Evolutionary conservation across 2,888 invertebrate species (phyloP).

Genomic region (Lampropteryx suffumata): DNA sequence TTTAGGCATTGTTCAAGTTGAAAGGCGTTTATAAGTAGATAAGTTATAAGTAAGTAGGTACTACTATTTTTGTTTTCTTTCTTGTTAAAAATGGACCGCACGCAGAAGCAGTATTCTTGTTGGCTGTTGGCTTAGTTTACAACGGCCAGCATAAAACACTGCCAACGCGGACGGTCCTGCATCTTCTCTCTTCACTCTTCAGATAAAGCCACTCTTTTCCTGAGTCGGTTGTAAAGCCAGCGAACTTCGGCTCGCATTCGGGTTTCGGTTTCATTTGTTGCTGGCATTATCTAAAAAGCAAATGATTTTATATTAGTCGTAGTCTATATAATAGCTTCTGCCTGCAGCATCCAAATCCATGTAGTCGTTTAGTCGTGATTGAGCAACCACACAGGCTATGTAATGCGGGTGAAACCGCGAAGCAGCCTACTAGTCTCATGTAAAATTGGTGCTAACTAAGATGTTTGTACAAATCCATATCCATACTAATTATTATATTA

Average conservation of each 20-base stretch:
- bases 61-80: neutral
- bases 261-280: slow-evolving; percentile 22
- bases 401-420: no score
- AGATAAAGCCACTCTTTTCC: slow-evolving; percentile 20
- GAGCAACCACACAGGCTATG: no score
- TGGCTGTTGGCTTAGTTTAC: slow-evolving; percentile 89
- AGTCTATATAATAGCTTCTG: no score
- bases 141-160: slow-evolving; percentile 99
- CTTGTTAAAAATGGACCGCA: slow-evolving; percentile 70
- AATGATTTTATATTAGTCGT: slow-evolving; percentile 8
- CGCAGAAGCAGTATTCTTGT: slow-evolving; percentile 97
- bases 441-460: no score
- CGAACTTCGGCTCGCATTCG: slow-evolving; percentile 19
- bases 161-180: slow-evolving; percentile 90
- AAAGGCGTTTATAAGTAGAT: no score
- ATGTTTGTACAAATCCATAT: no score
- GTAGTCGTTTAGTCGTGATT: no score
- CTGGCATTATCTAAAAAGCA: slow-evolving; percentile 18
- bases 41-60: no score
- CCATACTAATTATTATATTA: no score
- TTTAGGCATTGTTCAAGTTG: no score
- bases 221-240: slow-evolving; percentile 22
- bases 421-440: no score
- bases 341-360: no score
- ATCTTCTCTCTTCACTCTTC: slow-evolving; percentile 28